Base-by-base conservation (phyloP, 1,140 invertebrate species). In the Mamestra configurata region DNA sequence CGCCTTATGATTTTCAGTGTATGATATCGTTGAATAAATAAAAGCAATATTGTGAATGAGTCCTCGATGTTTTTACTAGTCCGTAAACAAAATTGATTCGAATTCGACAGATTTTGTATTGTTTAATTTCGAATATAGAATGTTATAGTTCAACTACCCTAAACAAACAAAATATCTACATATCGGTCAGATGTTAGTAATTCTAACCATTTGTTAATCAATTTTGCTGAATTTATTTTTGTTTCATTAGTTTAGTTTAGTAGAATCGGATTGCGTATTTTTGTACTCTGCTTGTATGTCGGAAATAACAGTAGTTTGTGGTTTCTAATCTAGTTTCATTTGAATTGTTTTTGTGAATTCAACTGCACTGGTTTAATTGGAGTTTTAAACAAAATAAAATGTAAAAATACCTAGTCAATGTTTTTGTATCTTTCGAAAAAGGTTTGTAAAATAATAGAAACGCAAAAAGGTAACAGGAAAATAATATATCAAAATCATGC, bases 381-480 rank as follows among this genome's bases (percentile, higher is more conserved):
- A 27, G 22, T 57, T 57, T 57, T 57, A 10, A 57, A 24, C 53
- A 13, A 57, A 57, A 57, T 57, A 57, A 27, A 57, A 13, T 57
- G 53, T 15, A 57, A 27, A 15, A 57, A 57, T 57, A 13, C 4
- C 18, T 27, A 13, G 10, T 11, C 53, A 57, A 27, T 27, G 53
- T 7, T 57, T 18, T 22, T 24, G 22, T 13, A 55, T 1, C 4
- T 3, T 11, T 11, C 13, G 5, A 55, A 24, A 13, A n/a, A 55
- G 5, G 7, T 22, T 24, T 15, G 4, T 4, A n/a, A 3, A 5
- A n/a, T 13, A 43, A 40, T 40, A 35, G 7, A 4, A 4, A 35
- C 3, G 7, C 40, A 40, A 3, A 11, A 11, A n/a, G n/a, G n/a
- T n/a, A n/a, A n/a, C n/a, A n/a, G n/a, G n/a, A n/a, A n/a, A n/a